Percentiles rank a stretch among this genome's conserved stretches.
These are phyloP conservation scores for Myanophis thanlyinensis DNA, from an alignment of 2,113 vertebrate species.

Conservation along the genomic window DNA sequence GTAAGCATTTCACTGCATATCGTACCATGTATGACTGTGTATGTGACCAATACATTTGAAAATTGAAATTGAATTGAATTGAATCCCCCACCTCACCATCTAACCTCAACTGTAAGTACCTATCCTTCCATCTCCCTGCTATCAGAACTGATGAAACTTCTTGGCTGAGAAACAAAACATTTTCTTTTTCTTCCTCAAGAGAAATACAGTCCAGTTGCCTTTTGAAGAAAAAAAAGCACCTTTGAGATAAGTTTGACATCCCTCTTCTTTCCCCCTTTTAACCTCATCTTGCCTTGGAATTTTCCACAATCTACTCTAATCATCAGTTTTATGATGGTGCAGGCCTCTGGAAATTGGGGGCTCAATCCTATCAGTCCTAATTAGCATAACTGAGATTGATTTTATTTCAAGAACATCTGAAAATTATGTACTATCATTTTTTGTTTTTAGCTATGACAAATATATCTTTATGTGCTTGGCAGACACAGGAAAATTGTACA, in stretches of 20 bases:
- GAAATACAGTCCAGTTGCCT: not conserved
- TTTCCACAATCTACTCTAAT: not conserved
- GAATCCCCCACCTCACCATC: not conserved
- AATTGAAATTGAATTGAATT: no score
- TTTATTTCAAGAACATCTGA: not conserved
- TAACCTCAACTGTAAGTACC: not conserved
- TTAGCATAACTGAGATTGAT: not conserved
- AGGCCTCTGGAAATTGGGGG: not conserved
- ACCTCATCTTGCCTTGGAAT: not conserved
- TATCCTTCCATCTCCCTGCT: not conserved
- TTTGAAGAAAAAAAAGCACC: not conserved
- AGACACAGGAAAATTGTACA: not conserved
- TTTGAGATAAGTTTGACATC: not conserved
- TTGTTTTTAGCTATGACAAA: not conserved
- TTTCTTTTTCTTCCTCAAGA: not conserved
- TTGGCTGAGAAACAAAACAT: not conserved
- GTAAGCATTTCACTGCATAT: no score
- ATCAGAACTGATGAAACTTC: not conserved
- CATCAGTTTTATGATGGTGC: not conserved
- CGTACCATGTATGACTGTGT: no score
- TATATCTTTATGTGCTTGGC: not conserved
- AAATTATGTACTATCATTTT: not conserved
- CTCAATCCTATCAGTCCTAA: not conserved
- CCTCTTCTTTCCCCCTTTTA: not conserved
- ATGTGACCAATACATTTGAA: no score